phyloP scores from a whole-genome alignment of 2,113 vertebrate species.

The Oncorhynchus keta region DNA sequence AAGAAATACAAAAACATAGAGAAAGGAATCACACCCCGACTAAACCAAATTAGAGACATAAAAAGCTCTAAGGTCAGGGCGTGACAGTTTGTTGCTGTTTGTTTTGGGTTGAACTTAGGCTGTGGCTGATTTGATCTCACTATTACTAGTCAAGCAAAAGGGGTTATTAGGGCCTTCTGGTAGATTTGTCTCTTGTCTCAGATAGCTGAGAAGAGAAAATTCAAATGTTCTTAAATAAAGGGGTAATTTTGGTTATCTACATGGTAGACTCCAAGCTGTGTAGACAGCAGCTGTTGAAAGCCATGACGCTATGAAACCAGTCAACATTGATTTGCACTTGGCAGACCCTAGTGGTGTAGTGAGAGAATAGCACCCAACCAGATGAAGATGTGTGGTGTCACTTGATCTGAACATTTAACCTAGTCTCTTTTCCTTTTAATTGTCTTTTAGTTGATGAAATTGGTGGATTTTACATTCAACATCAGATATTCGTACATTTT shows the following conservation, averaged over 20 bases:
- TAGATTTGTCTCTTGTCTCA: no score
- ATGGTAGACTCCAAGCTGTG: not conserved
- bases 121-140: not conserved
- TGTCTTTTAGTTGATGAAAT: not conserved
- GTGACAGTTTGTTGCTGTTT: not conserved
- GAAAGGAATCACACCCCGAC: no score
- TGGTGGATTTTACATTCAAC: no score
- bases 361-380: conserved; percentile 23
- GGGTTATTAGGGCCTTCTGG: no score
- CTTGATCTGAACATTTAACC: not conserved
- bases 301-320: not conserved
- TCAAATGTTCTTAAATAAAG: not conserved
- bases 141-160: not conserved
- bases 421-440: not conserved
- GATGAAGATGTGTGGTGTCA: not conserved
- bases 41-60: no score
- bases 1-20: no score
- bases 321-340: not conserved
- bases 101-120: not conserved
- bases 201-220: not conserved
- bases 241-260: not conserved
- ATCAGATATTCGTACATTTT: not conserved
- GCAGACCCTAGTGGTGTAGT: conserved; percentile 36
- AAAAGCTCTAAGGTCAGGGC: no score
- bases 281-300: not conserved